These are phyloP conservation scores for Drosophila kikkawai DNA, from an alignment of 1,140 invertebrate species.

Conservation along the genomic window DNA sequence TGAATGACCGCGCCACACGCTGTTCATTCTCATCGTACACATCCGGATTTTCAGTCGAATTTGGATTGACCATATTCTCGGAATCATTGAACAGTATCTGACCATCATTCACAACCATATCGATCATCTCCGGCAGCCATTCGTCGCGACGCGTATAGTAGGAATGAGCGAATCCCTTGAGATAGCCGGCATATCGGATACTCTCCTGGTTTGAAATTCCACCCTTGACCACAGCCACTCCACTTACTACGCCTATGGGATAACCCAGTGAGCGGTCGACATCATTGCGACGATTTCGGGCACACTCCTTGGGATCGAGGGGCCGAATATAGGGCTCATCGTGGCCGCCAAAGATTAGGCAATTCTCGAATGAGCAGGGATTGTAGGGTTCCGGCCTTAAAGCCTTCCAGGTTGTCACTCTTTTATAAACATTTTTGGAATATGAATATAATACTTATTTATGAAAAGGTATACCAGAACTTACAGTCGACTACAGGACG, in stretches of 20 bases:
- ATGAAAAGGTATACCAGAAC: too few relatives aligned
- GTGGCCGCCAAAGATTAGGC: slow-evolving; percentile 51
- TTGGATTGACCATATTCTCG: slow-evolving; percentile 48
- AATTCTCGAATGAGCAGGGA: slow-evolving; percentile 59
- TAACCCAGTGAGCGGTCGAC: slow-evolving; percentile 58
- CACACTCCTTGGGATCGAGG: slow-evolving; percentile 57
- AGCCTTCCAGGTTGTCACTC: slow-evolving; percentile 8
- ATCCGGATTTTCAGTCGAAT: slow-evolving; percentile 25
- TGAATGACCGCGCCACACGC: slow-evolving; percentile 59
- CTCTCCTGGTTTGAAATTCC: slow-evolving; percentile 46
- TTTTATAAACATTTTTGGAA: not conserved
- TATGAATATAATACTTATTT: too few relatives aligned
- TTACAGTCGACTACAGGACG: slow-evolving; percentile 1
- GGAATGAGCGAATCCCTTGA: slow-evolving; percentile 59
- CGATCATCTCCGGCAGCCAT: slow-evolving; percentile 55
- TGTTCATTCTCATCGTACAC: slow-evolving; percentile 65
- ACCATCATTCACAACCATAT: slow-evolving; percentile 53
- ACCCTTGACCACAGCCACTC: not conserved
- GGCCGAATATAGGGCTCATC: slow-evolving; percentile 59
- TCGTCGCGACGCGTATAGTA: slow-evolving; percentile 64
- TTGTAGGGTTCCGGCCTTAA: slow-evolving; percentile 15
- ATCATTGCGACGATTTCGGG: slow-evolving; percentile 14
- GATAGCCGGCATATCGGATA: slow-evolving; percentile 43
- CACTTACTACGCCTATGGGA: slow-evolving; percentile 50
- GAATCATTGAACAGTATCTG: slow-evolving; percentile 62